A percentile compares a stretch with the other conserved stretches of the same genome.
These are phyloP conservation scores for Antechinus stuartii DNA, from an alignment of 2,113 vertebrate species.

Conservation along the genomic window DNA sequence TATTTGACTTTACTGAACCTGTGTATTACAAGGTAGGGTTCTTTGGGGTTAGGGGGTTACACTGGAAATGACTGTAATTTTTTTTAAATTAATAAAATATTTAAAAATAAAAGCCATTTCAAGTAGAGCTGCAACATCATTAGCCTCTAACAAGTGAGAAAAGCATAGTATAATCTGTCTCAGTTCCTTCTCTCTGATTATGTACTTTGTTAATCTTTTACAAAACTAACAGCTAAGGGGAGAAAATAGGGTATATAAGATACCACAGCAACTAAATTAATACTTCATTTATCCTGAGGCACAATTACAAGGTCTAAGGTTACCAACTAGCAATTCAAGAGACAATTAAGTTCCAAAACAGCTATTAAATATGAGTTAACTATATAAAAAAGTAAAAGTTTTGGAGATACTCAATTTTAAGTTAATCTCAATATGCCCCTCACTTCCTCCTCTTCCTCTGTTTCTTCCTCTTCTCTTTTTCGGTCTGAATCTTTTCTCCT, in stretches of 20 bases:
- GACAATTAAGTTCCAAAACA: not conserved
- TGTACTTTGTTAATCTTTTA: not conserved
- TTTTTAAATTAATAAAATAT: not conserved
- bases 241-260: not conserved
- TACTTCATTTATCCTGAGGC: constrained; percentile 39
- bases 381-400: not conserved
- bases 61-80: not conserved
- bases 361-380: not conserved
- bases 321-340: not conserved
- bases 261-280: constrained; percentile 33
- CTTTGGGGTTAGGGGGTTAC: not conserved
- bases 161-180: rapidly evolving
- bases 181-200: not conserved
- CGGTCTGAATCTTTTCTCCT: not conserved
- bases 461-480: not conserved
- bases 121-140: not conserved
- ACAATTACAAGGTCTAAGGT: constrained; percentile 43
- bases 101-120: not conserved
- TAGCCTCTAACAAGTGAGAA: not conserved
- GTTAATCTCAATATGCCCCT: not conserved
- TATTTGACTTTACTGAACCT: not conserved
- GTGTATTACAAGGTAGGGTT: not conserved
- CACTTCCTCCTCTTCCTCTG: not conserved
- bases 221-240: not conserved
- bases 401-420: not conserved